Base-by-base conservation (phyloP, 2,113 vertebrate genomes). In the Cebidichthys violaceus region DNA sequence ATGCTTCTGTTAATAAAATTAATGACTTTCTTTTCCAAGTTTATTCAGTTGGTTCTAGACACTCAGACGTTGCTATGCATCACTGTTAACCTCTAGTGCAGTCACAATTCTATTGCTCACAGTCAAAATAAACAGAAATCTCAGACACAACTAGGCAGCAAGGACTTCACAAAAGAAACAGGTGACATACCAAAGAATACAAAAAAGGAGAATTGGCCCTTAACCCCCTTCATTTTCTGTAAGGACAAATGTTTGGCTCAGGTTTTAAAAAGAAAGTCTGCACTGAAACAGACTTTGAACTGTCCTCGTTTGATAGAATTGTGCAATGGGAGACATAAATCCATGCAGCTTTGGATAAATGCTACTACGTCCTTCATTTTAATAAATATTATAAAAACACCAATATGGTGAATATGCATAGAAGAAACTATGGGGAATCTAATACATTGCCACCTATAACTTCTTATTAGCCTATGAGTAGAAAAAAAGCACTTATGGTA, bases 331-430 rank as follows among this genome's bases (percentile, higher is more conserved):
- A 88, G 77, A 88, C 41, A 73, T 77, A 83, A 86, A 88, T 39
- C 74, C 82, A 90, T 31, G 54, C 27, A 84, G 84, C 52, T 37
- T 43, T 41, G 35, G 78, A 87, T 67, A 84, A 72, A 86, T 75
- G 77, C 89, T 77, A 73, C 70, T 0, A 59, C 57, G 76, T 88
- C 84, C 88, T 92, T 90, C 86, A 91, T 91, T 76, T 91, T 10
- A 90, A 91, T 88, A 90, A 92, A 89, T 91, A 93, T 70, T 55
- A 82, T 82, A 74, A 90, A 87, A 93, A 77, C 94, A 95, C 95
- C 95, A 96, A 96, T 95, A 93, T 96, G 95, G 94, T 94, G 94
- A 87, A 93, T 83, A 92, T 71, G 54, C 70, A 83, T 78, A 37
- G 70, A 83, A 74, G 60, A 85, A 88, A 84, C 78, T 73, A 69